These are phyloP conservation scores for Hydrozoanthus gracilis DNA, from an alignment of 92 coral and sea anemone species.

Conservation along the genomic window DNA sequence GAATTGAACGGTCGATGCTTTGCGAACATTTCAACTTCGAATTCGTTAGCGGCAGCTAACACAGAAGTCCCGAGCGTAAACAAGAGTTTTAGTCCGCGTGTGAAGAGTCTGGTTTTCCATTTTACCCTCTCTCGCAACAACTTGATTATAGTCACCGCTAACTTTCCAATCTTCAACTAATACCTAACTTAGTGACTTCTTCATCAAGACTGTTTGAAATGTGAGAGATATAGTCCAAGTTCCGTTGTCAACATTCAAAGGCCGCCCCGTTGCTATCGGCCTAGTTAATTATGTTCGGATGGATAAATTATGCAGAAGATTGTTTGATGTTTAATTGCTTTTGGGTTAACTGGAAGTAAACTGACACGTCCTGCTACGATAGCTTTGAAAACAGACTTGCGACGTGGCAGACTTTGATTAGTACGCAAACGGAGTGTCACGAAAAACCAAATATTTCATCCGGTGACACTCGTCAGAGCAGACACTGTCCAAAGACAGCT, in stretches of 20 bases:
- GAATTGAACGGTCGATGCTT: conserved; percentile 87
- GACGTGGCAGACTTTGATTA: no score
- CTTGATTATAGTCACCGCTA: not conserved
- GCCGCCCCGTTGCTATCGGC: conserved; percentile 2
- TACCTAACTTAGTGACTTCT: not conserved
- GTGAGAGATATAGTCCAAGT: not conserved
- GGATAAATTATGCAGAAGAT: conserved; percentile 7
- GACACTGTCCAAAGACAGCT: no score
- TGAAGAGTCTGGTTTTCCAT: conserved; percentile 8
- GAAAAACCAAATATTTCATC: no score
- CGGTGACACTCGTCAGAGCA: no score
- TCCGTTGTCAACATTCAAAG: conserved; percentile 2
- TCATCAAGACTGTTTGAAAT: not conserved
- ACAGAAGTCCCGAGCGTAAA: conserved; percentile 9
- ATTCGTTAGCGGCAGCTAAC: not conserved
- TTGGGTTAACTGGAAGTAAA: no score
- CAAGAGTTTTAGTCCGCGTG: not conserved
- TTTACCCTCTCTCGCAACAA: not conserved
- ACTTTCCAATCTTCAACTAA: not conserved
- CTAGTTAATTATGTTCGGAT: not conserved
- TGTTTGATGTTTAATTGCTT: not conserved
- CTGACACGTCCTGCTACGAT: no score
- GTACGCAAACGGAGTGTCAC: no score
- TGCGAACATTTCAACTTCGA: conserved; percentile 50
- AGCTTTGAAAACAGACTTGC: no score